These are phyloP conservation scores for Calidris pygmaea DNA, from an alignment of 2,113 vertebrate species.

Conservation along the genomic window DNA sequence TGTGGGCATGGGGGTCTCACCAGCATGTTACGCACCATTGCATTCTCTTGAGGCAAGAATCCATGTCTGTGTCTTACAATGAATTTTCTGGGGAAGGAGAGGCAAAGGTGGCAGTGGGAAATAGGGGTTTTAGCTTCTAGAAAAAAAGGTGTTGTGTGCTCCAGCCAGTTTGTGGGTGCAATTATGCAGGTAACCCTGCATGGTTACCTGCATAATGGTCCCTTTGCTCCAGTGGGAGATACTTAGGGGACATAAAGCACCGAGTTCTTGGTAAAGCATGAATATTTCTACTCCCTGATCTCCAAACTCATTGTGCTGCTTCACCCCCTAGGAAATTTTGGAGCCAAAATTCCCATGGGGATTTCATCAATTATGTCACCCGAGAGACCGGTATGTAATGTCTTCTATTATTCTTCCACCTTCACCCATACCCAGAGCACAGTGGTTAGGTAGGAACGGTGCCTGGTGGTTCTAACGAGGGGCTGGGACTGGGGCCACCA, in stretches of 20 bases:
- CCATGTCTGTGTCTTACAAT: neutral
- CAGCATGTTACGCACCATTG: fast-evolving
- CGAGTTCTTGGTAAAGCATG: neutral
- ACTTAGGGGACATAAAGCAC: neutral
- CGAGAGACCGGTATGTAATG: slow-evolving; percentile 54
- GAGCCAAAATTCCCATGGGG: slow-evolving; percentile 58
- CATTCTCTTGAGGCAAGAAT: neutral
- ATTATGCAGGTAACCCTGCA: neutral
- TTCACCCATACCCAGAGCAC: neutral
- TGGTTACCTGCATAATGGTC: too few relatives aligned
- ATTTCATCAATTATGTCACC: slow-evolving; percentile 68
- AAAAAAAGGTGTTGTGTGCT: neutral
- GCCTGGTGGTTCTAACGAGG: neutral
- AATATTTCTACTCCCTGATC: neutral
- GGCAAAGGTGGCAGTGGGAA: neutral
- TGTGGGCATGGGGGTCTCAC: neutral
- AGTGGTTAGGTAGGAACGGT: neutral
- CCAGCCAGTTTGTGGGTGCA: neutral
- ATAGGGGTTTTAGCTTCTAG: neutral
- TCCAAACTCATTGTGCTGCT: neutral
- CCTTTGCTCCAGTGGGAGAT: neutral
- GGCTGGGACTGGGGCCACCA: neutral
- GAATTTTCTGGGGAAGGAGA: neutral
- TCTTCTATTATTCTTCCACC: neutral
- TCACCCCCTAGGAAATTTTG: slow-evolving; percentile 48